A percentile compares a stretch with the other conserved stretches of the same genome.
Evolutionary conservation across 2,888 invertebrate genomes (phyloP).

Genomic region (Dugesia japonica): DNA sequence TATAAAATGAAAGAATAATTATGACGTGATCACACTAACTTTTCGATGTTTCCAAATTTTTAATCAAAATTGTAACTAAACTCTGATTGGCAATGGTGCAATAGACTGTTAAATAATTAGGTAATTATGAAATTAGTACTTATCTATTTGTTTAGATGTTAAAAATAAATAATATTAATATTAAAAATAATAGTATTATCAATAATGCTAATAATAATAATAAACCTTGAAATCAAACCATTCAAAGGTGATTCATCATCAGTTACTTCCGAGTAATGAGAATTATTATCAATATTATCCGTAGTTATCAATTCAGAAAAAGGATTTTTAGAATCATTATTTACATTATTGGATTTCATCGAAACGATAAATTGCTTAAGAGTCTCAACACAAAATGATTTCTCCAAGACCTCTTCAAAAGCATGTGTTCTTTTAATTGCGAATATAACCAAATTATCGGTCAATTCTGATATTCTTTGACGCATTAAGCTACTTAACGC

Average conservation of each 20-base stretch:
- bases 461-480: slow-evolving; percentile 58
- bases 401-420: slow-evolving; percentile 57
- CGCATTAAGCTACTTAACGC: slow-evolving; percentile 69
- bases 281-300: background rate
- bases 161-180: too few species aligned
- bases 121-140: too few species aligned
- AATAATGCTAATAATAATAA: too few species aligned
- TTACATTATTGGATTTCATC: background rate
- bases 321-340: background rate
- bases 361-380: background rate
- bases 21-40: too few species aligned
- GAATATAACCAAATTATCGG: slow-evolving; percentile 76
- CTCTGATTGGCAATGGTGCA: too few species aligned
- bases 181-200: too few species aligned
- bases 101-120: too few species aligned
- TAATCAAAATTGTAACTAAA: too few species aligned
- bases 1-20: too few species aligned
- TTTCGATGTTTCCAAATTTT: too few species aligned
- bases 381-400: slow-evolving; percentile 26
- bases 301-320: background rate
- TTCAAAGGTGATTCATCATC: slow-evolving; percentile 37
- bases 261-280: slow-evolving; percentile 34
- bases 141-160: too few species aligned
- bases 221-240: background rate
- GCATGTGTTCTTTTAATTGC: slow-evolving; percentile 83